Evolutionary conservation across 2,797 vertebrate genomes (phyloP).

Genomic region (Pseudocheirus occidentalis): DNA sequence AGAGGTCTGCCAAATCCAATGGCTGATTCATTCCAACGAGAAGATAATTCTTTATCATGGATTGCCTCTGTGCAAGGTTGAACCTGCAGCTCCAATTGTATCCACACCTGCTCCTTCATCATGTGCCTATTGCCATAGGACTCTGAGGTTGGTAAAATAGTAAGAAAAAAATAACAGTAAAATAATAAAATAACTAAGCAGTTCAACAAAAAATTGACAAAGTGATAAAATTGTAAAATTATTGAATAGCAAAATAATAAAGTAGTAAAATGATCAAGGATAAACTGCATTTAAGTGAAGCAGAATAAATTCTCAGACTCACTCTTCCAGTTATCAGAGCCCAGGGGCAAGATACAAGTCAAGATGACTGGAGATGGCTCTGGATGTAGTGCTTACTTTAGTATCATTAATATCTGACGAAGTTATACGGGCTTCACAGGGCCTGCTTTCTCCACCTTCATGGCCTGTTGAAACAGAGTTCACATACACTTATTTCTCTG

Average conservation of each 20-base stretch:
- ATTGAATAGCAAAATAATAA: background rate
- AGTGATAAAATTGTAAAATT: background rate
- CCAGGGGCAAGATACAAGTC: background rate
- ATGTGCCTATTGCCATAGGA: background rate
- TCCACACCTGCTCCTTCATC: background rate
- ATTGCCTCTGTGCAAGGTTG: too few species aligned
- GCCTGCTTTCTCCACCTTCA: background rate
- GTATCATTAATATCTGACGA: background rate
- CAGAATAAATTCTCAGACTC: background rate
- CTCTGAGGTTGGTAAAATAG: background rate
- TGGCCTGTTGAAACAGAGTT: background rate
- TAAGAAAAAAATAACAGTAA: background rate
- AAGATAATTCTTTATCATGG: background rate
- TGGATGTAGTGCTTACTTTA: background rate
- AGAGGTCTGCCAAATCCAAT: background rate
- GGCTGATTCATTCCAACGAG: background rate
- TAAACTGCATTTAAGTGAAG: background rate
- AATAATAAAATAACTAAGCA: background rate
- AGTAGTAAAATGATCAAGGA: background rate
- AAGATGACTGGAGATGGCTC: background rate
- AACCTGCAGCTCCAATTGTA: background rate
- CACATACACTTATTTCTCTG: background rate
- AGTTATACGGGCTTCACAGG: background rate
- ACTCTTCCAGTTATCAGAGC: background rate
- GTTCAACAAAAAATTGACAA: background rate